Percentiles rank a stretch among this genome's conserved stretches.
Conservation (phyloP, 2,113 vertebrate species). For the Eudyptes chrysolophus region DNA sequence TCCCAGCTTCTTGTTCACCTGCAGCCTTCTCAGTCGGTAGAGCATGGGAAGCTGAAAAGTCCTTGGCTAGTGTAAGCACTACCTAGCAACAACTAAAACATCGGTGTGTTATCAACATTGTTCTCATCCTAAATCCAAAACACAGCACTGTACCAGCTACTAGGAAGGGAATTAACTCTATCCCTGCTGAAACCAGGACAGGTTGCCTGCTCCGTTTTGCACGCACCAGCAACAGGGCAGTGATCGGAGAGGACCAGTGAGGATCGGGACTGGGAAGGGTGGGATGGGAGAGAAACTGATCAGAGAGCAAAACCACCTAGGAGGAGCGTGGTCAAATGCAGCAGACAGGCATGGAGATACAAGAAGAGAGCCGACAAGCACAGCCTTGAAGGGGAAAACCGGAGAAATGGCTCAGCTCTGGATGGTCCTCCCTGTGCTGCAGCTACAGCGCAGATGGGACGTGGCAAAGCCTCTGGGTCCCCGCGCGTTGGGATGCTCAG, state of each 20-base stretch:
- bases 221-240: not conserved
- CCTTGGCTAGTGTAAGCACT: no score
- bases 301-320: not conserved
- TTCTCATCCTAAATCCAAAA: no score
- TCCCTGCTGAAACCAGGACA: not conserved
- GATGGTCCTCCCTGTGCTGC: not conserved
- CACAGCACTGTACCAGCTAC: no score
- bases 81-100: no score
- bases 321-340: not conserved
- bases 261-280: not conserved
- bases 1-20: no score
- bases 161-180: no score
- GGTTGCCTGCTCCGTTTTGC: not conserved
- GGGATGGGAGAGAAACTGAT: not conserved
- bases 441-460: not conserved
- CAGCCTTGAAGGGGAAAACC: not conserved
- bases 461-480: not conserved
- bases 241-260: not conserved
- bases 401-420: not conserved
- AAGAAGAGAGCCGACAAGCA: not conserved
- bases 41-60: no score
- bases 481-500: not conserved
- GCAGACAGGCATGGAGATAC: rapidly evolving
- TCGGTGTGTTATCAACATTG: no score
- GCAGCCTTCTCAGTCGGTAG: no score